These are phyloP conservation scores for Drosophila ezoana DNA, from an alignment of 2,888 invertebrate genomes.

Conservation along the genomic window DNA sequence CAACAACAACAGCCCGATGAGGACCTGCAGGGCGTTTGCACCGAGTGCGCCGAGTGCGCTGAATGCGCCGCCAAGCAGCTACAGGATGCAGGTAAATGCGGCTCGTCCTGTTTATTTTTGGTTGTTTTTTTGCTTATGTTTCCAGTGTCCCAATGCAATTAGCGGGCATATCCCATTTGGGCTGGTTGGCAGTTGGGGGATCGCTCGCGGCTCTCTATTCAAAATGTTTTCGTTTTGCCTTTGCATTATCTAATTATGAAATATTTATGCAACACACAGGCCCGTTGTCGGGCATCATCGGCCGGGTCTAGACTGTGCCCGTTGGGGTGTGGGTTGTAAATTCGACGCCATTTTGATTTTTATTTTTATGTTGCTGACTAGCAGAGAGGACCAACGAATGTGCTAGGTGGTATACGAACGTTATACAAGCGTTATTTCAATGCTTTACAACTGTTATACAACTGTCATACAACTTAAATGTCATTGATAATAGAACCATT, in stretches of 20 bases:
- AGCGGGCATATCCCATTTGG: constrained; percentile 34
- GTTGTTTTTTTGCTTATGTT: constrained; percentile 4
- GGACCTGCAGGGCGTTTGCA: constrained; percentile 83
- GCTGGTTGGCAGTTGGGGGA: not conserved
- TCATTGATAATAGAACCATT: not conserved
- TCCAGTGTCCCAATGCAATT: constrained; percentile 45
- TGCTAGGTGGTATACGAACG: no score
- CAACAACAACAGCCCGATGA: constrained; percentile 76
- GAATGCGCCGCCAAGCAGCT: constrained; percentile 85
- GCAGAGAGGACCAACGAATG: constrained; percentile 1
- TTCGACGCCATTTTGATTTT: constrained; percentile 60
- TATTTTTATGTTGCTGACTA: constrained; percentile 14
- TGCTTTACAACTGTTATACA: not conserved
- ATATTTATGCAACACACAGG: constrained; percentile 71
- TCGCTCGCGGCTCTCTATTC: constrained; percentile 23
- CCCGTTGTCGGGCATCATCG: constrained; percentile 14
- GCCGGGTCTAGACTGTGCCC: constrained; percentile 27
- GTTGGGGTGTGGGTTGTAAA: constrained; percentile 36
- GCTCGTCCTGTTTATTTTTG: not conserved
- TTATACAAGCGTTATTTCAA: no score
- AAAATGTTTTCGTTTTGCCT: constrained; percentile 54
- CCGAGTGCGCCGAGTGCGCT: constrained; percentile 85
- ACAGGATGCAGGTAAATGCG: constrained; percentile 83
- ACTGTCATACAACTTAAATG: constrained; percentile 3
- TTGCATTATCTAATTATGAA: constrained; percentile 77